Evolutionary conservation across 2,888 invertebrate genomes (phyloP).

Genomic region (Caenorhabditis wallacei): DNA sequence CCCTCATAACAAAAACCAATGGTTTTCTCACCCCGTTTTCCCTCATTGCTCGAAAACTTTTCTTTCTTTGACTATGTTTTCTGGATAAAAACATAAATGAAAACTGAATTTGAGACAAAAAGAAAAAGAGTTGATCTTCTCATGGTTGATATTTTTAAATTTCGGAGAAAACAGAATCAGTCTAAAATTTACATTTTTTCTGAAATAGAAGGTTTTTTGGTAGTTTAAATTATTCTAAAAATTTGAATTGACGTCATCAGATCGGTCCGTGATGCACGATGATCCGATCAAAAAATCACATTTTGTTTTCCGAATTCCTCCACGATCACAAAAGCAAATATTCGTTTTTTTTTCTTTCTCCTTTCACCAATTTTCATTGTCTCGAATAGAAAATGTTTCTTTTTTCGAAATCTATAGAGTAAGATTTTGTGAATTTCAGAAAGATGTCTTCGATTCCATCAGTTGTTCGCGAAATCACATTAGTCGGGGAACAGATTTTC

Average conservation of each 20-base stretch:
- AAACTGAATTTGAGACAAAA: neutral
- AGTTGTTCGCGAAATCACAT: slow-evolving; percentile 67
- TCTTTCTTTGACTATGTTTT: neutral
- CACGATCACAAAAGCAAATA: slow-evolving; percentile 32
- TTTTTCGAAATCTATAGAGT: neutral
- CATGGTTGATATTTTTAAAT: slow-evolving; percentile 13
- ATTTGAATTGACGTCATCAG: slow-evolving; percentile 59
- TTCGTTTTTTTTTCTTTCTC: neutral
- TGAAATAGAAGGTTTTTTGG: too few species aligned
- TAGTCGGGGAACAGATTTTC: slow-evolving; percentile 70
- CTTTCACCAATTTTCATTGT: neutral
- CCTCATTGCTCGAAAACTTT: slow-evolving; percentile 2
- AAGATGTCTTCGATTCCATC: slow-evolving; percentile 59
- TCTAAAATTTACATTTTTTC: too few species aligned
- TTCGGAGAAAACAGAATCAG: too few species aligned
- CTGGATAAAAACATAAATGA: slow-evolving; percentile 23
- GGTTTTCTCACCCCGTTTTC: neutral
- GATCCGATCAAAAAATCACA: slow-evolving; percentile 6
- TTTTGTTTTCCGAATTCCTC: neutral
- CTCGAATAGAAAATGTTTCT: neutral
- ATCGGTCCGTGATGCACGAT: slow-evolving; percentile 4
- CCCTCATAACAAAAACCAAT: neutral
- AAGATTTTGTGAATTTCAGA: neutral
- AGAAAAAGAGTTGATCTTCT: slow-evolving; percentile 40
- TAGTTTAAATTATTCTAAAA: neutral